Evolutionary conservation across 2,113 vertebrate genomes (phyloP), one percentile per base, ranked within the genome.

Genomic region (Maccullochella peelii): DNA sequence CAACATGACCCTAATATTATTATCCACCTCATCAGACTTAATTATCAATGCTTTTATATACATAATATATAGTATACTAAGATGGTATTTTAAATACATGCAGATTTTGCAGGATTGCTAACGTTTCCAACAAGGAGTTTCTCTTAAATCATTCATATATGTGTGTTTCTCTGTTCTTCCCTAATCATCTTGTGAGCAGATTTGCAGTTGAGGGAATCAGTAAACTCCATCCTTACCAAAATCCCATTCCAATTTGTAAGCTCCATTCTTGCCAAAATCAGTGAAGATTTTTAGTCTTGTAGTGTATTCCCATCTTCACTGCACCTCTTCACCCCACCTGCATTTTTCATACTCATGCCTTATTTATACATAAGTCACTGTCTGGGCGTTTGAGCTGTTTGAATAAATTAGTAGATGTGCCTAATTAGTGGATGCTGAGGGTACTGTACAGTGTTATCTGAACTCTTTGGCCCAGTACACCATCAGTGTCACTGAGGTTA

Each of bases 281-380:
- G 42, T 73, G 11, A 11, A 3, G 23, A 16, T 42, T 52, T 25
- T 0, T 30, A 25, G 47, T 27, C 27, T 27, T 59, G 30, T 36
- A 9, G 33, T 57, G 40, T 65, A 54, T 33, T 40, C 66, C 33
- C 21, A n/a, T 20, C 62, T n/a, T 72, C 11, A 36, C 38, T 44
- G 38, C 15, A 33, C 50, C 52, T 33, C 21, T 21, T 79, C 40
- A 33, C 40, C 27, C 76, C 2, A 15, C 38, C 18, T 63, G 63
- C 38, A 36, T 74, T 58, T 47, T 61, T 52, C 49, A 54, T 54
- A 42, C 21, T 65, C 73, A 44, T 70, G 21, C 36, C 27, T 75
- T 62, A 80, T 79, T 50, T 55, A 79, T 62, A 9, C 20, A 49
- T 52, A 70, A 79, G 63, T 71, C 74, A 76, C 27, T 69, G 71